These are phyloP conservation scores for Mionectes olivaceus DNA, from an alignment of 2,797 vertebrate species.

Conservation along the genomic window DNA sequence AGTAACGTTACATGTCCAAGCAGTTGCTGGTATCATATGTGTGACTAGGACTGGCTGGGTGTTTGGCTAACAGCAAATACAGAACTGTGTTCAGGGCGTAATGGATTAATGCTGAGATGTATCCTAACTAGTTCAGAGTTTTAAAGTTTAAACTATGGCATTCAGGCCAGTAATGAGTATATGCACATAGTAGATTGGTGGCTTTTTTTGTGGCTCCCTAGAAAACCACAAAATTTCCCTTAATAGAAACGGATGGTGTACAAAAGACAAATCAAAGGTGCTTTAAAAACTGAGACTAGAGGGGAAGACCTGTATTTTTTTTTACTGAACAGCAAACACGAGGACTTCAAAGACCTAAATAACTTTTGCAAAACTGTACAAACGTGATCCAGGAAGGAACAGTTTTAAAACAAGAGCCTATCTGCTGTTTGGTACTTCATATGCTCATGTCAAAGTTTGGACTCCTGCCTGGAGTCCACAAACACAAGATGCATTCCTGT, in stretches of 20 bases:
- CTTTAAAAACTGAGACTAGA: neutral
- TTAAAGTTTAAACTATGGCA: neutral
- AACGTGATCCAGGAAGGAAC: neutral
- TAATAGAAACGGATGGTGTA: neutral
- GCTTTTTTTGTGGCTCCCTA: neutral
- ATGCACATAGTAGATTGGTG: accelerated
- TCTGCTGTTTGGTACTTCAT: neutral
- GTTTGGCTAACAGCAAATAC: neutral
- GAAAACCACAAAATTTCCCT: neutral
- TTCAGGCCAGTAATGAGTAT: neutral
- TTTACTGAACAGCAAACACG: neutral
- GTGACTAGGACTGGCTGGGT: neutral
- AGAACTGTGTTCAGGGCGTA: neutral
- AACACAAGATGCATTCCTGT: neutral
- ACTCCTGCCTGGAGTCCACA: neutral
- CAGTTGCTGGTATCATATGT: neutral
- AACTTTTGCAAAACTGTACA: neutral
- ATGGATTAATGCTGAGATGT: neutral
- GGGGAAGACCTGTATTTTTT: neutral
- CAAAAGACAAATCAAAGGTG: neutral
- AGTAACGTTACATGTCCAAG: neutral
- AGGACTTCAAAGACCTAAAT: neutral
- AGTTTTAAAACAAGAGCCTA: neutral
- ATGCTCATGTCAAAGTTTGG: neutral
- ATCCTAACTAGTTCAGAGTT: neutral